Base-by-base conservation (phyloP, 2,888 invertebrate species). In the Pardosa pseudoannulata region DNA sequence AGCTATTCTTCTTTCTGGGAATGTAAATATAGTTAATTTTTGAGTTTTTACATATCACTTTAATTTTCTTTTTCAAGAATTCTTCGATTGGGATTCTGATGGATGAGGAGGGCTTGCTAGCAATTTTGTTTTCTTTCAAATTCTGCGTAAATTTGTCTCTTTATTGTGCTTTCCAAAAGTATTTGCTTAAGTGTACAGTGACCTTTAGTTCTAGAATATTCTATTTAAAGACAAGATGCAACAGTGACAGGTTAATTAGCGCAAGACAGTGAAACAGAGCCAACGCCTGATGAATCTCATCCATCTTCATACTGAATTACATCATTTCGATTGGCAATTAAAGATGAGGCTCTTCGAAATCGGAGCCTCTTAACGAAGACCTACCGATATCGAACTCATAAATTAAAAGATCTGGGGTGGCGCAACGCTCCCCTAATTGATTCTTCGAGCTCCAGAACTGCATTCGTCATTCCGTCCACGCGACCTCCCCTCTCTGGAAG, bases 381-480 rank as follows among this genome's bases (percentile, higher is more conserved):
- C 67, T 27, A 31, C 56, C 56, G 19, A 23, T 56, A 56, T 56
- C 56, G 46, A 36, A 68, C 46, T 76, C 76, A 50, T 83, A 83
- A 83, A 83, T 76, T 62, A 36, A 62, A 65, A n/a, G 64, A 65
- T 67, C 32, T 19, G 19, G 32, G 19, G 28, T 41, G 64, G 28
- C 27, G 62, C 7, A 67, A 32, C 75, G 62, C 50, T 74, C 73
- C 31, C 64, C 41, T 70, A 74, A 75, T 82, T 82, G 81, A 82
- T 36, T 56, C 81, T 29, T 75, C 56, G 67, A 13, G 23, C 27
- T n/a, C 27, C 62, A 41, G 46, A 67, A 67, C 9, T 19, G 67
- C 9, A 76, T 82, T 32, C 71, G 23, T 46, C 36, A 71, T 71
- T 82, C 64, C 36, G 27, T 28, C 36, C 68, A 75, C 70, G 75